phyloP scores from a whole-genome alignment of 2,113 vertebrate species.

The Pyrgilauda ruficollis region DNA sequence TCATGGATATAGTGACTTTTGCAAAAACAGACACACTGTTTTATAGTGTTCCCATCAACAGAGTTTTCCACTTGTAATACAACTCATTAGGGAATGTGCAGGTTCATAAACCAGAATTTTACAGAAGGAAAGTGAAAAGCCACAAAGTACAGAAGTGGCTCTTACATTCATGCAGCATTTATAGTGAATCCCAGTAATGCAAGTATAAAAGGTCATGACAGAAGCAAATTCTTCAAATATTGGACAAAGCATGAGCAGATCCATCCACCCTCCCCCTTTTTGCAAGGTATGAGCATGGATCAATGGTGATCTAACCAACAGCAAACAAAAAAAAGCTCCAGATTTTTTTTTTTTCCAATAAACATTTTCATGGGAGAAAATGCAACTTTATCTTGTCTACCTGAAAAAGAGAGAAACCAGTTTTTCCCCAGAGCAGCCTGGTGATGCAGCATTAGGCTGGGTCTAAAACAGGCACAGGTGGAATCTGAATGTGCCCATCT shows the following conservation, averaged over 20 bases:
- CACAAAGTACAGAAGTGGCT: not conserved
- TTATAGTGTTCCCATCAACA: not conserved
- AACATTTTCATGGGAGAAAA: not conserved
- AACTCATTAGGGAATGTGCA: not conserved
- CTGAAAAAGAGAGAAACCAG: not conserved
- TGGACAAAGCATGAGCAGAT: not conserved
- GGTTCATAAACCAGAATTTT: not conserved
- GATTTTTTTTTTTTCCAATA: not conserved
- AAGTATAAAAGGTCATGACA: not conserved
- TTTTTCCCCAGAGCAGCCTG: not conserved
- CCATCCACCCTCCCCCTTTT: not conserved
- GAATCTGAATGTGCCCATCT: not conserved
- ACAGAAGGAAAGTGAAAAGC: not conserved
- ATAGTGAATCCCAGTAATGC: not conserved
- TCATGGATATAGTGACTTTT: not conserved
- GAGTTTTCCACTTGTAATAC: not conserved
- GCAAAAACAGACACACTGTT: not conserved
- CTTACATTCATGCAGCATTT: not conserved
- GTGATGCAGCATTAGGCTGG: not conserved
- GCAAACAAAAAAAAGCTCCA: not conserved
- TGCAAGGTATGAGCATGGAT: not conserved
- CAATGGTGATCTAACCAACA: not conserved
- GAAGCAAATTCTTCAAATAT: not conserved
- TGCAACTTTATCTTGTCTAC: not conserved
- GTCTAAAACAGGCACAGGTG: not conserved